Percentiles rank a stretch among this genome's conserved stretches.
Evolutionary conservation across 2,888 invertebrate species (phyloP).

Genomic region (Lydus trimaculatus): DNA sequence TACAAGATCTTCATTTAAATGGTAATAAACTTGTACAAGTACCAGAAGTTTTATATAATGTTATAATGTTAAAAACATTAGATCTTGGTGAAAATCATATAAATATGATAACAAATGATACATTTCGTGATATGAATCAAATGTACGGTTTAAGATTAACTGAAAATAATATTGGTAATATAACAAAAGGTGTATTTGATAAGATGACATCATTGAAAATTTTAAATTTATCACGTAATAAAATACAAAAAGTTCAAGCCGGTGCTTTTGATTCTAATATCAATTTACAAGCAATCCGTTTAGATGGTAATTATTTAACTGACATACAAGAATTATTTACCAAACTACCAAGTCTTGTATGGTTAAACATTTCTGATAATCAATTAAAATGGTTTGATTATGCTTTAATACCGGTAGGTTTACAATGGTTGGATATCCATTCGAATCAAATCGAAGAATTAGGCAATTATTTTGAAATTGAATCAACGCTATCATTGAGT

Average conservation of each 20-base stretch:
- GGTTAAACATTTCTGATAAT: conserved; percentile 88
- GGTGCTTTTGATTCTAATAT: conserved; percentile 80
- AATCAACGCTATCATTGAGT: conserved; percentile 78
- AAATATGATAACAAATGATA: conserved; percentile 76
- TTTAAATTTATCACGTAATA: conserved; percentile 83
- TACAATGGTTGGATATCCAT: conserved; percentile 87
- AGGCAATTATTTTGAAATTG: conserved; percentile 85
- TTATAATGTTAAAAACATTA: conserved; percentile 79
- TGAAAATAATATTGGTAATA: conserved; percentile 83
- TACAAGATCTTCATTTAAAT: conserved; percentile 84
- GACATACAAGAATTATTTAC: conserved; percentile 82
- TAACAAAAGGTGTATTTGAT: conserved; percentile 80
- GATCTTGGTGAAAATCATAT: conserved; percentile 89
- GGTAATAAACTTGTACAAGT: conserved; percentile 80
- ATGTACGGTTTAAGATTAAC: conserved; percentile 83
- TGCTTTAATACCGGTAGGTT: conserved; percentile 81
- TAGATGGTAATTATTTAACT: conserved; percentile 82
- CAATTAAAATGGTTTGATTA: conserved; percentile 85
- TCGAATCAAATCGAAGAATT: conserved; percentile 83
- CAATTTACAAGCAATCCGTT: conserved; percentile 79
- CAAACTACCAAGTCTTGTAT: conserved; percentile 81
- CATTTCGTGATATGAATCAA: conserved; percentile 81
- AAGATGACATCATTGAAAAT: conserved; percentile 81
- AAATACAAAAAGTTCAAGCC: conserved; percentile 79
- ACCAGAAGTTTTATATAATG: conserved; percentile 76